Evolutionary conservation across 2,888 invertebrate species (phyloP).

Genomic region (Bellardia bayeri): DNA sequence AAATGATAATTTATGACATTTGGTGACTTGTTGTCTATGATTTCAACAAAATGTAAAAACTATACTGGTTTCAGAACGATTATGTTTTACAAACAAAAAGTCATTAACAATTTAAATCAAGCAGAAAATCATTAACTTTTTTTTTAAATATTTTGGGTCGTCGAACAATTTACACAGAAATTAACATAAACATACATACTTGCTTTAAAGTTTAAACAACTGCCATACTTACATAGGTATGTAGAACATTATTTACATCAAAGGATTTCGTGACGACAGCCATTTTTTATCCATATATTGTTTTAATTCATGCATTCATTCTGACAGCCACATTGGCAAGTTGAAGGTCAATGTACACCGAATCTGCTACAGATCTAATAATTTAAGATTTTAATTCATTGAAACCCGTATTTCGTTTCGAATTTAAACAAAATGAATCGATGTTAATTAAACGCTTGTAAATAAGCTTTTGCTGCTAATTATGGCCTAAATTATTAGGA

Average conservation of each 20-base stretch:
- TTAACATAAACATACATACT: too few relatives aligned
- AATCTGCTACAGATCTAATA: neutral
- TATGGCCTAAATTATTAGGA: conserved; percentile 14
- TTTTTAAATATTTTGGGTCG: conserved; percentile 26
- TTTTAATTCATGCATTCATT: neutral
- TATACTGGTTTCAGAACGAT: neutral
- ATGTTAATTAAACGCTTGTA: conserved; percentile 2
- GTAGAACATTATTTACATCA: neutral
- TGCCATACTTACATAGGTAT: neutral
- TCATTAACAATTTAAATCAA: conserved; percentile 13
- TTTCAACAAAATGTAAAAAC: neutral
- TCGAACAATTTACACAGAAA: conserved; percentile 47
- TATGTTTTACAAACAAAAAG: conserved; percentile 13
- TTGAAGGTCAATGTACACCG: conserved; percentile 46
- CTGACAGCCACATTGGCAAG: conserved; percentile 13
- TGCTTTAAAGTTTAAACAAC: neutral
- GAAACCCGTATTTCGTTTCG: neutral
- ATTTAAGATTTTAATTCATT: neutral
- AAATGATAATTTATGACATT: conserved; percentile 53
- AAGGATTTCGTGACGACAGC: conserved; percentile 5
- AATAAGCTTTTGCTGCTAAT: neutral
- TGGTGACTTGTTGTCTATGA: conserved; percentile 58
- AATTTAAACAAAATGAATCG: neutral
- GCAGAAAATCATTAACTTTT: neutral
- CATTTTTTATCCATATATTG: neutral